Evolutionary conservation across 2,797 vertebrate genomes (phyloP).

Genomic region (Spea hammondii): DNA sequence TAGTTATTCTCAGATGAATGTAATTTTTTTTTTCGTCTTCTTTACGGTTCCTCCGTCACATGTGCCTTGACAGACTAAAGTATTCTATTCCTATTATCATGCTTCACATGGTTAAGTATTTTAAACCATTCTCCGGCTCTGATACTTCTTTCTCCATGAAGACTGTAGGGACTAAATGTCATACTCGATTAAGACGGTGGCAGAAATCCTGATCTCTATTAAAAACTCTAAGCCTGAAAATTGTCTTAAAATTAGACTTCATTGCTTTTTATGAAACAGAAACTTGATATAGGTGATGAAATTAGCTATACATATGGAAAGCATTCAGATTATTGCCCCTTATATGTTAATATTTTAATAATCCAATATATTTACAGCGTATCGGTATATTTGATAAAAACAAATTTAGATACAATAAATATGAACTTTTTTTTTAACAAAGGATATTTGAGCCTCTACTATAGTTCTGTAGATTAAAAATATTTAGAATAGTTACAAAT

Average conservation of each 20-base stretch:
- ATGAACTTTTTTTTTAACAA: not conserved
- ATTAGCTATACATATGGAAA: too few species aligned
- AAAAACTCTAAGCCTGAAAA: not conserved
- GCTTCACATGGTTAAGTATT: not conserved
- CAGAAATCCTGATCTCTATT: conserved; percentile 10
- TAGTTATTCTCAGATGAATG: not conserved
- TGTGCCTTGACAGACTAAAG: not conserved
- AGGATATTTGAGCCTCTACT: not conserved
- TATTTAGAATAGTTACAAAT: too few species aligned
- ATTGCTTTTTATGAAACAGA: not conserved
- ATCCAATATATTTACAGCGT: not conserved
- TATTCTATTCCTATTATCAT: conserved; percentile 4
- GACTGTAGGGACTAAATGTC: conserved; percentile 25
- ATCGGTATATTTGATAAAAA: not conserved
- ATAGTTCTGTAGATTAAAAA: too few species aligned
- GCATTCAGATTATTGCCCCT: too few species aligned
- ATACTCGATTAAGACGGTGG: conserved; percentile 18
- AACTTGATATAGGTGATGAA: not conserved
- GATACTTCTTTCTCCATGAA: conserved; percentile 13
- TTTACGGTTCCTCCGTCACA: not conserved
- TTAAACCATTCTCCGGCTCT: not conserved
- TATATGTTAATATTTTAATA: too few species aligned
- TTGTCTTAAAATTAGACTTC: conserved; percentile 8
- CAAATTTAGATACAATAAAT: not conserved
- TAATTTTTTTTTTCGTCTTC: not conserved